Base-by-base conservation (phyloP, 2,888 invertebrate genomes). In the Thymelicus sylvestris region DNA sequence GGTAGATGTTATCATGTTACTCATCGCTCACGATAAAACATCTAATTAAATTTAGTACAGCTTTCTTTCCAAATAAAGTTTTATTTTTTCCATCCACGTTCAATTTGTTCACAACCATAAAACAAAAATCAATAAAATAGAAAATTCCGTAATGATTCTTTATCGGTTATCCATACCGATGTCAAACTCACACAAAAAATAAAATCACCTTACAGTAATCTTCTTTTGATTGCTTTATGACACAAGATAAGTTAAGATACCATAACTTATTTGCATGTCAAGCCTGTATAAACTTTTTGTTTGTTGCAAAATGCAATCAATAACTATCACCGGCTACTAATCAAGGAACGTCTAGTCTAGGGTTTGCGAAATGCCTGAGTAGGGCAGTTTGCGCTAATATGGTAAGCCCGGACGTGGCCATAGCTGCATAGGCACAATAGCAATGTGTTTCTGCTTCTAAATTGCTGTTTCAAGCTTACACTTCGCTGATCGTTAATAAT, bases 271-370 rank as follows among this genome's bases (percentile, higher is more conserved):
- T 50, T 50, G 13, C 7, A n/a, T 7, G 4, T 19, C 24, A 59
- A 48, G 62, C 38, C 15, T 39, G 15, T 48, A 12, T 38, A 38
- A 10, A 60, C 57, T 48, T 44, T 57, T n/a, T 15, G n/a, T 13
- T 41, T 41, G 50, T 67, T 67, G 38, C 67, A 13, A 41, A 67
- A 48, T 67, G 61, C 10, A 50, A 52, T 67, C 67, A 52, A 61
- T 55, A 63, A 52, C 62, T 55, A 55, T 55, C 55, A 47, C 15
- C 31, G 62, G 44, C 3, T 39, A 63, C 55, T 68, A 57, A 69
- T 57, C 13, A 57, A 63, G 63, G 57, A 48, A 47, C 47, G 63
- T 69, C 69, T 69, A 69, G 69, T 59, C 69, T 69, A 64, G 47
- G 48, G 57, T 48, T 69, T 69, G 38, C 69, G 69, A 64, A 69